Evolutionary conservation across 2,888 invertebrate species (phyloP), one percentile per base, ranked within the genome.

Genomic region (Phengaris arion): DNA sequence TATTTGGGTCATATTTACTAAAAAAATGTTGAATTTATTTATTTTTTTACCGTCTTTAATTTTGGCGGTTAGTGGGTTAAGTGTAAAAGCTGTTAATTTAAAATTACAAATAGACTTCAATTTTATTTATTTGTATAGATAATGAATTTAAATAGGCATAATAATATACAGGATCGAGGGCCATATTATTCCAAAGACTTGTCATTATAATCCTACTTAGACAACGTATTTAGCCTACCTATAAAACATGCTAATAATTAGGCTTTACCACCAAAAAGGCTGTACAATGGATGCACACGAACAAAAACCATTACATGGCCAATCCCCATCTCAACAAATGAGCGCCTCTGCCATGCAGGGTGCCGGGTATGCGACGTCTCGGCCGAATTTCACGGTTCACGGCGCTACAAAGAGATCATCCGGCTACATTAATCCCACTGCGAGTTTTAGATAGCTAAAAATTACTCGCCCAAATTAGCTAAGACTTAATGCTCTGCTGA

Each of bases 341-440:
- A 64, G 35, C 64, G 64, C 12, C 45, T 45, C 45, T 64, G 64
- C n/a, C 55, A n/a, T n/a, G 55, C 2, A n/a, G n/a, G 55, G 69
- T 69, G 76, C 22, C 54, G 72, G 48, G 73, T 52, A 69, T 15
- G 77, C 75, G 76, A 75, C 76, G 77, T 78, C 79, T 80, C 78
- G 76, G 77, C 74, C 77, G 78, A 80, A 79, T 77, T 77, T 77
- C 81, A 85, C 85, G 85, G 84, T 80, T 83, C 85, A 81, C 79
- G 83, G 84, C 83, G 79, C 82, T 83, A 83, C 86, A 88, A 87
- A 85, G 84, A 82, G 82, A 80, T 80, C 82, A 82, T 76, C 81
- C 81, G 80, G 79, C 82, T 81, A 80, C 79, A 78, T 80, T 80
- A 80, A 83, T 81, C 81, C 79, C 77, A 75, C 77, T 79, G 80